Percentiles rank a stretch among this genome's conserved stretches.
Conservation (phyloP, 2,888 invertebrate species). For the Agriopis leucophaearia region DNA sequence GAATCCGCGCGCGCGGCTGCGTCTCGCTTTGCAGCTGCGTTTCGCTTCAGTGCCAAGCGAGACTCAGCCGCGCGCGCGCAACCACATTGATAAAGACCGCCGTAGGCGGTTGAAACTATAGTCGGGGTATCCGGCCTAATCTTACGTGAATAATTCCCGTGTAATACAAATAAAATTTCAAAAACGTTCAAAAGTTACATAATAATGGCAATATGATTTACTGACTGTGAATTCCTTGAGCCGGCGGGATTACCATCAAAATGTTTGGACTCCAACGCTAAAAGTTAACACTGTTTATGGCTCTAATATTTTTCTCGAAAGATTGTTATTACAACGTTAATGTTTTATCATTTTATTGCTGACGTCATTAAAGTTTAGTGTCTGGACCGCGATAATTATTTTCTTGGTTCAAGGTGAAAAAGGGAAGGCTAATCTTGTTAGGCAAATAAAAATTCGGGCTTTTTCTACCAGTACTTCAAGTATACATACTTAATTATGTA, state of each 20-base stretch:
- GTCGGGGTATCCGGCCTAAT: no score
- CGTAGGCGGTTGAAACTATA: no score
- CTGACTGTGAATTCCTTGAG: slow-evolving; percentile 2
- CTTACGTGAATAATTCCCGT: no score
- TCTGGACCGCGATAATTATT: slow-evolving; percentile 27
- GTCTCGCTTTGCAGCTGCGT: no score
- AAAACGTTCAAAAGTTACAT: not conserved
- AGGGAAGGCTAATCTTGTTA: not conserved
- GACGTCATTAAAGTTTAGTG: slow-evolving; percentile 32
- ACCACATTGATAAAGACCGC: no score
- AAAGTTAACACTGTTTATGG: slow-evolving; percentile 43
- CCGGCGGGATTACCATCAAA: slow-evolving; percentile 41
- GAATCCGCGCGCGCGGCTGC: no score
- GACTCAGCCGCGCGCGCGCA: no score
- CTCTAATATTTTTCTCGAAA: slow-evolving; percentile 35
- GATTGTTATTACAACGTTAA: slow-evolving; percentile 37
- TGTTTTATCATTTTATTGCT: slow-evolving; percentile 35
- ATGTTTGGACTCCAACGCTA: slow-evolving; percentile 43
- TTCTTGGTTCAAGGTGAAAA: not conserved
- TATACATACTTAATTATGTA: no score
- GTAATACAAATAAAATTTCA: no score
- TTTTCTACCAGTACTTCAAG: not conserved
- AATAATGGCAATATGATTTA: slow-evolving; percentile 2
- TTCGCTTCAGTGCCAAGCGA: no score
- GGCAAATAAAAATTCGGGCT: not conserved